Evolutionary conservation across 2,888 invertebrate genomes (phyloP).

Genomic region (Drosophila subsilvestris): DNA sequence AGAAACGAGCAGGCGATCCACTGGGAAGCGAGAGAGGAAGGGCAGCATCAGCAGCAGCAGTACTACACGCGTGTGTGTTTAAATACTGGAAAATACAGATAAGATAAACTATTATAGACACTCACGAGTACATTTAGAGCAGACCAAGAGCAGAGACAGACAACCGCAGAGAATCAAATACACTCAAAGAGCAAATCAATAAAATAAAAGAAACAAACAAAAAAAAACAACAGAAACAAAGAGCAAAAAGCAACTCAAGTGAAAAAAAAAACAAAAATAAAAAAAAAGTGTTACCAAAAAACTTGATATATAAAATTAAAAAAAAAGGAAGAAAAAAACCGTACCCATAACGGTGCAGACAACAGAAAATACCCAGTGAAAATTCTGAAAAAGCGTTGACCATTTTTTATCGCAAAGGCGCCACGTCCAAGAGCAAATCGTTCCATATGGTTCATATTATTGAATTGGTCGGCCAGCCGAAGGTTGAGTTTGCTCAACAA

Average conservation of each 20-base stretch:
- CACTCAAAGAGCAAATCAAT: conserved; percentile 35
- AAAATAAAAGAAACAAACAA: conserved; percentile 19
- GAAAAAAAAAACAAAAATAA: conserved; percentile 26
- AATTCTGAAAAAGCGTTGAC: conserved; percentile 47
- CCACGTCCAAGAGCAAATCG: conserved; percentile 82
- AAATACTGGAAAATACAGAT: conserved; percentile 75
- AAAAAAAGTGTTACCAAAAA: conserved; percentile 28
- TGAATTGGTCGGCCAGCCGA: conserved; percentile 91
- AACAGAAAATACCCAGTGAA: conserved; percentile 32
- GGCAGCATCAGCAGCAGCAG: conserved; percentile 6
- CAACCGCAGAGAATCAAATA: conserved; percentile 47
- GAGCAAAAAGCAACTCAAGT: conserved; percentile 26
- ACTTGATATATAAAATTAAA: conserved; percentile 12
- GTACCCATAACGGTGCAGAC: conserved; percentile 26
- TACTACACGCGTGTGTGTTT: conserved; percentile 64
- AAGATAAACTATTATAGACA: conserved; percentile 64
- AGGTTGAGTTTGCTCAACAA: conserved; percentile 90
- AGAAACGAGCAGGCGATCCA: conserved; percentile 28
- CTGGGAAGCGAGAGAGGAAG: conserved; percentile 12
- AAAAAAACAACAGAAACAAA: conserved; percentile 17
- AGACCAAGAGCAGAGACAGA: conserved; percentile 49
- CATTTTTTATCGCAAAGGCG: conserved; percentile 71
- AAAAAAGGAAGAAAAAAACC: conserved; percentile 15
- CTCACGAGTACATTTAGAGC: conserved; percentile 49
- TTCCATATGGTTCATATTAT: conserved; percentile 93